Percentiles rank a stretch among this genome's conserved stretches.
Evolutionary conservation across 2,113 vertebrate species (phyloP).

Genomic region (Delphinus delphis): DNA sequence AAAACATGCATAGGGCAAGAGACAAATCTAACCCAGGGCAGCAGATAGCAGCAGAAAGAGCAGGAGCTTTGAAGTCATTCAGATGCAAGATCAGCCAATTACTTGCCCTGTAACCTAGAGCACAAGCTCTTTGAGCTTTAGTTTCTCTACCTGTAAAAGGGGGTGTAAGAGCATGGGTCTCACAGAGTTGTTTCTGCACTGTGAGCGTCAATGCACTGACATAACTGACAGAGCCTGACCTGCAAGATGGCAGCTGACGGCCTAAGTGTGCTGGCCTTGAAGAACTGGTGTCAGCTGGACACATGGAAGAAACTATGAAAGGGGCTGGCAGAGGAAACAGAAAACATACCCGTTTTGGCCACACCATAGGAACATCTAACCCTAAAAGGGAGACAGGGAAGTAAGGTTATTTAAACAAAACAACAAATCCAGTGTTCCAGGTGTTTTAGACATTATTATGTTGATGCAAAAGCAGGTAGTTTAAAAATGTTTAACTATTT

Average conservation of each 20-base stretch:
- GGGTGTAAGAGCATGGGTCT: not conserved
- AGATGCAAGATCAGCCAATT: not conserved
- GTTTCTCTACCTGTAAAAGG: not conserved
- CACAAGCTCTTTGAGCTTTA: not conserved
- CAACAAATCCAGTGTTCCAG: not conserved
- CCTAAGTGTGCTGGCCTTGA: not conserved
- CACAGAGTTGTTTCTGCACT: not conserved
- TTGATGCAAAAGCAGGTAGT: not conserved
- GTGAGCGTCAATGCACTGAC: not conserved
- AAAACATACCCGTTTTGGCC: not conserved
- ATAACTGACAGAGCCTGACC: not conserved
- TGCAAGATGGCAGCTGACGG: not conserved
- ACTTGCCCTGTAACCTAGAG: not conserved
- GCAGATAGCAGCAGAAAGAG: not conserved
- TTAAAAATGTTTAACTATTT: constrained; percentile 5
- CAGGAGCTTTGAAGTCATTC: not conserved
- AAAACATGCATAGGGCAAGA: not conserved
- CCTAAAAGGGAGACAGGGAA: constrained; percentile 5
- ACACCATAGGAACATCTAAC: not conserved
- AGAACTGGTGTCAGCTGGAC: not conserved
- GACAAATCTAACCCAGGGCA: not conserved
- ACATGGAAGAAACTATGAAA: not conserved
- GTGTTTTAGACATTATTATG: constrained; percentile 12
- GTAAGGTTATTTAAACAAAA: constrained; percentile 35
- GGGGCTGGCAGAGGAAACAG: not conserved